Evolutionary conservation across 2,888 invertebrate genomes (phyloP), one percentile per base, ranked within the genome.

Genomic region (Branchinecta sandiegonensis): DNA sequence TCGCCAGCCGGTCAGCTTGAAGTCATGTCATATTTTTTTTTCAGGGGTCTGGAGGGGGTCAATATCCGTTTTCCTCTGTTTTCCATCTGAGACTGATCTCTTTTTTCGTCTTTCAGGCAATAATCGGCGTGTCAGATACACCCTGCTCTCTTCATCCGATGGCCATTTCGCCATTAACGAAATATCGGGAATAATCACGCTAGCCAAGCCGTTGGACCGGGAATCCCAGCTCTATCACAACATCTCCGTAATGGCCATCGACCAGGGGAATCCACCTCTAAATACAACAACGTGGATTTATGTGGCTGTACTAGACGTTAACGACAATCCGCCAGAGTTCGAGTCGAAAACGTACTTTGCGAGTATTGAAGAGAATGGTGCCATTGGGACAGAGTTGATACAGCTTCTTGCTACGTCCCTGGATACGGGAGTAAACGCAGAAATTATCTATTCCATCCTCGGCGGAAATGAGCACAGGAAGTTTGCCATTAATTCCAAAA

Each of bases 301-400:
- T 48, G 86, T 94, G 65, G 86, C 89, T 75, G 89, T 94, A 17
- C 86, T 90, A 76, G 94, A 95, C 78, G 90, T 94, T 71, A 73
- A 81, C 73, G 95, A 96, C 79, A 95, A 95, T 81, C 93, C 94
- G 46, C 97, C 97, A 11, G 91, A 91, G 79, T 97, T 97, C 78
- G 86, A 79, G 66, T 84, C 87, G 71, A 87, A 86, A 74, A 84
- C 85, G 72, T 95, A 94, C 78, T 84, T 83, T 73, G 87, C 88
- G 23, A 80, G 83, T 64, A 85, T 92, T 47, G 83, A 87, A 2
- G 94, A 95, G 80, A 79, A 78, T 72, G 85, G 86, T 73, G 81
- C 86, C 4, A 81, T 88, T 68, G 90, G 90, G 69, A 85, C 89
- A 1, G 88, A 90, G 78, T 85, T 96, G 13, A 84, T 88, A 14